Conservation (phyloP, 2,797 vertebrate genomes). For the Merluccius polli region DNA sequence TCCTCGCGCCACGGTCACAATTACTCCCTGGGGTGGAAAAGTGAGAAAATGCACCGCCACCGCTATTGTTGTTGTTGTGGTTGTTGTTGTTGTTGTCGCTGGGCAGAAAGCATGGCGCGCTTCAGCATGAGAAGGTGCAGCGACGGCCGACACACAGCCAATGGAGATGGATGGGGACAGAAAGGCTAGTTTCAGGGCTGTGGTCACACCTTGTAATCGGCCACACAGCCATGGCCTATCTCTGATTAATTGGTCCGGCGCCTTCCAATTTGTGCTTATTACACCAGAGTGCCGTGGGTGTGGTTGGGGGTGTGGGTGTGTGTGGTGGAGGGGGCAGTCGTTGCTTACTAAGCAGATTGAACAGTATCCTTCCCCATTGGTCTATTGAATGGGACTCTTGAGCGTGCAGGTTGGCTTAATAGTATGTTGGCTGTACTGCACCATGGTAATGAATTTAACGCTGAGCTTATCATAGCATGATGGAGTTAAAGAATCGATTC, state of each 20-base stretch:
- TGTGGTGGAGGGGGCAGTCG: neutral
- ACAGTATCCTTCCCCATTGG: constrained; percentile 30
- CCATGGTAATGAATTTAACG: constrained; percentile 31
- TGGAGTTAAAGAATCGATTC: constrained; percentile 49
- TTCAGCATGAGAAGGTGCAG: constrained; percentile 39
- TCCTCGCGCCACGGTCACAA: constrained; percentile 35
- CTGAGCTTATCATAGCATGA: constrained; percentile 32
- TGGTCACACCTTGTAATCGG: constrained; percentile 56
- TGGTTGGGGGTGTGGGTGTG: constrained; percentile 5
- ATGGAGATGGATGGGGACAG: constrained; percentile 49
- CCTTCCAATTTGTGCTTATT: constrained; percentile 59
- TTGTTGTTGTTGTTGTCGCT: constrained; percentile 41
- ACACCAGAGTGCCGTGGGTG: constrained; percentile 26
- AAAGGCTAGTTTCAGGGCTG: constrained; percentile 55
- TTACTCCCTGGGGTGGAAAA: constrained; percentile 38
- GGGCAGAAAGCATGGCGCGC: constrained; percentile 47
- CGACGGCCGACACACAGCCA: constrained; percentile 11
- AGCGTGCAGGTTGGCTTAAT: constrained; percentile 26
- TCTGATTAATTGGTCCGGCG: constrained; percentile 62
- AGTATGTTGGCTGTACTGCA: constrained; percentile 19
- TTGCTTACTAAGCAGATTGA: constrained; percentile 31
- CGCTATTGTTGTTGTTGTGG: constrained; percentile 33
- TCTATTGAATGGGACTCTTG: constrained; percentile 26
- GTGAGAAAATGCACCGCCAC: constrained; percentile 28
- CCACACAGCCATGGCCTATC: constrained; percentile 32